phyloP scores from a whole-genome alignment of 92 coral and sea anemone genomes.

The Porites divaricata region DNA sequence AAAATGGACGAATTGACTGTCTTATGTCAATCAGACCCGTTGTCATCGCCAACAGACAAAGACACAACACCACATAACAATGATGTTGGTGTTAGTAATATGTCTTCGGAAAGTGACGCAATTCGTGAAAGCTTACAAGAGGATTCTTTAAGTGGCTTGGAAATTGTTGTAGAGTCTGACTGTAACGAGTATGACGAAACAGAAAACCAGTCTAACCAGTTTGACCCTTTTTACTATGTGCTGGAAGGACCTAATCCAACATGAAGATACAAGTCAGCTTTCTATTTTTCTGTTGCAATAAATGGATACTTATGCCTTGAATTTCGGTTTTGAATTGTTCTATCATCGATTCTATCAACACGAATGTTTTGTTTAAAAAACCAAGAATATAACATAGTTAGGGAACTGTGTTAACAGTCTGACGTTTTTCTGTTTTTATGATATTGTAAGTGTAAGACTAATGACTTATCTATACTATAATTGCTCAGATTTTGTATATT shows the following conservation, averaged over 20 bases:
- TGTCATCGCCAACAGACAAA: slow-evolving; percentile 7
- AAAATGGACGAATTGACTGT: neutral
- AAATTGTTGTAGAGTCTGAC: slow-evolving; percentile 18
- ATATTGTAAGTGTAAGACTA: too few species aligned
- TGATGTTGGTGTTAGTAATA: neutral
- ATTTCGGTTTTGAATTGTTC: neutral
- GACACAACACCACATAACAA: neutral
- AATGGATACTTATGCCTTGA: neutral
- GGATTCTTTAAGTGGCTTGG: slow-evolving; percentile 17
- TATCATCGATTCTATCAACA: neutral
- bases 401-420: too few species aligned
- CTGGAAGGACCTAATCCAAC: slow-evolving; percentile 32
- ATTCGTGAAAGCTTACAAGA: slow-evolving; percentile 14
- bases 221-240: slow-evolving; percentile 25
- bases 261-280: neutral
- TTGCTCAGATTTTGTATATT: too few species aligned
- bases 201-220: slow-evolving; percentile 21
- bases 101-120: neutral
- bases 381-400: too few species aligned
- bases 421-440: too few species aligned
- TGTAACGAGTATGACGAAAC: slow-evolving; percentile 29
- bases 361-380: neutral
- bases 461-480: too few species aligned
- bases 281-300: neutral
- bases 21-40: slow-evolving; percentile 8